phyloP scores from a whole-genome alignment of 1,140 invertebrate genomes.

The Drosophila insularis region DNA sequence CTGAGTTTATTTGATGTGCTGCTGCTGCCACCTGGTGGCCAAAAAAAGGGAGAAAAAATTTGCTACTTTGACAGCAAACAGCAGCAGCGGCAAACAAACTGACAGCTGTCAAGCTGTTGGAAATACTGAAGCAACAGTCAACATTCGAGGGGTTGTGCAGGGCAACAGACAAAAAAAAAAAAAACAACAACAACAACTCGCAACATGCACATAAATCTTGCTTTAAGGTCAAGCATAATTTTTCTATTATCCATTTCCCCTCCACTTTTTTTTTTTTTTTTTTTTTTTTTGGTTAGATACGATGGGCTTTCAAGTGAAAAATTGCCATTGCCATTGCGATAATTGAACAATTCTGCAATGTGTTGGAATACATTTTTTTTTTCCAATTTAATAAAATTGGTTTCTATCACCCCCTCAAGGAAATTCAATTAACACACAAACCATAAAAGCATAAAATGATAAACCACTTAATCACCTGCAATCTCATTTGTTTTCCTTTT shows the following conservation, averaged over 20 bases:
- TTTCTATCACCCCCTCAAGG: conserved; percentile 2
- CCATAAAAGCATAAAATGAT: conserved; percentile 2
- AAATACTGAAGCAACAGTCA: conserved; percentile 9
- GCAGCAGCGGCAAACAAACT: conserved; percentile 31
- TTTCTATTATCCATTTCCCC: conserved; percentile 54
- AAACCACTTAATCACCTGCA: neutral
- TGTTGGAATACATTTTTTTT: neutral
- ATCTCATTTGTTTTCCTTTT: neutral
- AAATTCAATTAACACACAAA: conserved; percentile 8
- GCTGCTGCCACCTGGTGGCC: conserved; percentile 27
- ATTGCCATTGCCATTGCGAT: conserved; percentile 33
- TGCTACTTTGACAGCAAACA: conserved; percentile 55
- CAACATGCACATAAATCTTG: conserved; percentile 37
- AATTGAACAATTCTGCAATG: conserved; percentile 13
- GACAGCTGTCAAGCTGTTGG: conserved; percentile 60
- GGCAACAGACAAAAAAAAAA: conserved; percentile 7
- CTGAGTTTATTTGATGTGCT: conserved; percentile 31
- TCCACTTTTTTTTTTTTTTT: neutral
- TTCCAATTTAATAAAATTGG: conserved; percentile 49
- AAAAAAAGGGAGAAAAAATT: conserved; percentile 20
- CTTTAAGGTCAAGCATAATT: conserved; percentile 64
- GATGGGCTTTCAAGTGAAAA: conserved; percentile 57
- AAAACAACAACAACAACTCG: neutral
- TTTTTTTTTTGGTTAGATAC: neutral
- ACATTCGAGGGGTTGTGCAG: conserved; percentile 6